A percentile compares a stretch with the other conserved stretches of the same genome.
Conservation (phyloP, 1,140 invertebrate species). For the Eupristina koningsbergeri region DNA sequence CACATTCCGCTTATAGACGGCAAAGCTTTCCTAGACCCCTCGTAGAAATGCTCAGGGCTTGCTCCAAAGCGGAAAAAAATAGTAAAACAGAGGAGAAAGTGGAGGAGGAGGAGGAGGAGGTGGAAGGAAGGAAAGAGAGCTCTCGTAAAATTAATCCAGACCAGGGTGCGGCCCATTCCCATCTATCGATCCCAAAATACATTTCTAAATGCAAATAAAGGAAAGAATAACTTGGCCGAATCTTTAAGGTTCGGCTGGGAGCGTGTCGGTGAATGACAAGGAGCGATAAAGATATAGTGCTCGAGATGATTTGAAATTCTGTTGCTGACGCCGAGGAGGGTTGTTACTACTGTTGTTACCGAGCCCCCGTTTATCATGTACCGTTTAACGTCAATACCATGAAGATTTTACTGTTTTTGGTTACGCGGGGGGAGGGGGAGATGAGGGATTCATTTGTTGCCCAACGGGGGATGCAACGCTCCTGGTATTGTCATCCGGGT, state of each 20-base stretch:
- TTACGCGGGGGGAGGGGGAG: background rate
- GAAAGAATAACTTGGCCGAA: background rate
- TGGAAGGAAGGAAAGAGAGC: background rate
- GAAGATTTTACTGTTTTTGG: background rate
- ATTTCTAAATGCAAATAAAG: background rate
- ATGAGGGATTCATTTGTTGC: background rate
- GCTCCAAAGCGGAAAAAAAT: background rate
- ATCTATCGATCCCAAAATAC: background rate
- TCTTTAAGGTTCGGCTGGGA: background rate
- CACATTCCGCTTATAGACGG: background rate
- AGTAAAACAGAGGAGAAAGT: background rate
- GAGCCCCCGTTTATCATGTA: too few species aligned
- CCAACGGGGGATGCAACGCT: too few species aligned
- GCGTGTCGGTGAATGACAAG: background rate
- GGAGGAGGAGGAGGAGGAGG: background rate
- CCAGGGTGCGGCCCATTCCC: background rate
- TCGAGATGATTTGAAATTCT: background rate
- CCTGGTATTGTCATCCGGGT: background rate
- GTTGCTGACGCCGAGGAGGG: background rate
- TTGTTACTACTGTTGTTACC: background rate
- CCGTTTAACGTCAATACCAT: too few species aligned
- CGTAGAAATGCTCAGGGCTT: background rate
- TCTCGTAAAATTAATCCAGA: background rate
- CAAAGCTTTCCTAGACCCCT: background rate
- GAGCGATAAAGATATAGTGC: background rate